phyloP scores from a whole-genome alignment of 2,888 invertebrate genomes.

The Spilarctia lutea region DNA sequence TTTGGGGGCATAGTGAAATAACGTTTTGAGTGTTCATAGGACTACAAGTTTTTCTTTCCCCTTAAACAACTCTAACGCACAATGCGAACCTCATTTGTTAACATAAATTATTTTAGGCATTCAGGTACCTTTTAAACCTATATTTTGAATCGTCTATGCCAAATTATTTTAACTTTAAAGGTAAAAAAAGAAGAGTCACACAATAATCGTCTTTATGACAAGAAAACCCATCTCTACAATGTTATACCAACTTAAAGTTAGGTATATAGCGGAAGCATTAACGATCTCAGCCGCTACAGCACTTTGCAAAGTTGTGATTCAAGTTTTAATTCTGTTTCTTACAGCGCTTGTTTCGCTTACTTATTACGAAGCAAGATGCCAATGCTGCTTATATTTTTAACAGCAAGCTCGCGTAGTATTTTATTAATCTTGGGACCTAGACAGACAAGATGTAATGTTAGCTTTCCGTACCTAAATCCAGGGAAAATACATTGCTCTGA shows the following conservation, averaged over 20 bases:
- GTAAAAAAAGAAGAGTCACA: slow-evolving; percentile 2
- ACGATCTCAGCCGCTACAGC: slow-evolving; percentile 34
- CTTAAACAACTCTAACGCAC: neutral
- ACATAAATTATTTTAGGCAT: neutral
- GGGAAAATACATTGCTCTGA: neutral
- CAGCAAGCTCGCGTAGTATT: neutral
- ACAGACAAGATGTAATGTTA: neutral
- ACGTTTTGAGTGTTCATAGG: neutral
- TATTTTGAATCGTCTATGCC: neutral
- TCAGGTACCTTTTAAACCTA: neutral
- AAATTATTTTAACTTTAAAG: neutral
- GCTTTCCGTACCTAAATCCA: neutral
- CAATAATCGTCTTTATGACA: slow-evolving; percentile 35
- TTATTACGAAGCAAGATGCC: slow-evolving; percentile 33
- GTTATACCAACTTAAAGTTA: slow-evolving; percentile 42
- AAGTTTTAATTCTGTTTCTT: slow-evolving; percentile 71
- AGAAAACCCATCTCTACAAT: slow-evolving; percentile 39
- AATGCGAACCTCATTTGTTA: neutral
- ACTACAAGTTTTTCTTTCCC: neutral
- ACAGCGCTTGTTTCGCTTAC: slow-evolving; percentile 49
- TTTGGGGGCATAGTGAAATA: neutral
- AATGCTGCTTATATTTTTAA: slow-evolving; percentile 26
- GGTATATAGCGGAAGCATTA: slow-evolving; percentile 33
- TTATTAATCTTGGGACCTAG: neutral
- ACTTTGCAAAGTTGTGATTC: slow-evolving; percentile 57